Conservation (phyloP, 2,888 invertebrate species). For the Habrosyne pyritoides region DNA sequence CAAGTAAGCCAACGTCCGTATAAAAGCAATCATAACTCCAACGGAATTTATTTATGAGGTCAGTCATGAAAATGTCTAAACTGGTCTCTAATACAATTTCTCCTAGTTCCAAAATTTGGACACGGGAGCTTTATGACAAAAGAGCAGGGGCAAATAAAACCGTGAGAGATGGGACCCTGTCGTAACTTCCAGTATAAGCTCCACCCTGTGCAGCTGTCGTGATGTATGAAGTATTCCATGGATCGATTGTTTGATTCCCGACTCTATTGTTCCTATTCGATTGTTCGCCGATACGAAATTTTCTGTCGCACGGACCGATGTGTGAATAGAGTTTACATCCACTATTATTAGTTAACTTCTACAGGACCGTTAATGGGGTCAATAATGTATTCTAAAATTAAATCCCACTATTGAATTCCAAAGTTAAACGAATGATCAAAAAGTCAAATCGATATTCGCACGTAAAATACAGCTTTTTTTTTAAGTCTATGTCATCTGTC, state of each 20-base stretch:
- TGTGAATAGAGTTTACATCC: slow-evolving; percentile 35
- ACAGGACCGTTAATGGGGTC: slow-evolving; percentile 23
- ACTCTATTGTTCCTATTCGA: slow-evolving; percentile 65
- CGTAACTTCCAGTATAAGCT: slow-evolving; percentile 43
- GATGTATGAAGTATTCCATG: slow-evolving; percentile 56
- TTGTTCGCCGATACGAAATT: slow-evolving; percentile 49
- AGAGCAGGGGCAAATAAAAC: slow-evolving; percentile 44
- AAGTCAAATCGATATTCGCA: neutral
- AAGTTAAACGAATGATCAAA: neutral
- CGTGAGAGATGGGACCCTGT: slow-evolving; percentile 72
- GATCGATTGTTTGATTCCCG: slow-evolving; percentile 77
- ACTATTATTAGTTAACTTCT: slow-evolving; percentile 42
- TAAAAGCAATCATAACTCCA: neutral
- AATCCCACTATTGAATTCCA: slow-evolving; percentile 9
- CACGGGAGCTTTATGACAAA: slow-evolving; percentile 34
- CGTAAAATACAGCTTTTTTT: neutral
- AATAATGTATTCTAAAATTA: slow-evolving; percentile 15
- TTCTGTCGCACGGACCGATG: slow-evolving; percentile 42
- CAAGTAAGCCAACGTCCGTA: too few species aligned
- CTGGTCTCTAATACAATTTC: slow-evolving; percentile 39
- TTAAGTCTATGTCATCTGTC: too few species aligned
- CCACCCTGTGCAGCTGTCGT: slow-evolving; percentile 74
- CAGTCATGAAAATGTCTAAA: slow-evolving; percentile 26
- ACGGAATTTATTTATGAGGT: slow-evolving; percentile 2
- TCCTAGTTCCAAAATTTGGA: slow-evolving; percentile 37